A percentile compares a stretch with the other conserved stretches of the same genome.
Conservation (phyloP, 2,888 invertebrate species). For the Drosophila ezoana region DNA sequence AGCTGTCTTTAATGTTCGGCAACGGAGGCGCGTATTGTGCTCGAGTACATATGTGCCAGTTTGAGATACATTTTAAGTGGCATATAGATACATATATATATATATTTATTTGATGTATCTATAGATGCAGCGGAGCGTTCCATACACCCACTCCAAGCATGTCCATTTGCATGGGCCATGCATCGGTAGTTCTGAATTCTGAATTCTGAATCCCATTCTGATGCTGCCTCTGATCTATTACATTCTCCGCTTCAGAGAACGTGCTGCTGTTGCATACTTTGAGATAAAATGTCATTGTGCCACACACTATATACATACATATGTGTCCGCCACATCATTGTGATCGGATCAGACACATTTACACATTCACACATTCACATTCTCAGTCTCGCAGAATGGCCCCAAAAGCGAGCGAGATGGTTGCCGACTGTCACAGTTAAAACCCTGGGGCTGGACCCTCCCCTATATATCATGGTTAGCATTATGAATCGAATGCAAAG, state of each 20-base stretch:
- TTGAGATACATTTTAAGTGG: slow-evolving; percentile 12
- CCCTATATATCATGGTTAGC: slow-evolving; percentile 25
- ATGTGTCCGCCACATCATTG: slow-evolving; percentile 34
- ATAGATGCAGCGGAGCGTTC: slow-evolving; percentile 60
- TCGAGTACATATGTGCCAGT: slow-evolving; percentile 29
- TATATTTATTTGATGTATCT: slow-evolving; percentile 16
- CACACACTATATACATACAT: slow-evolving; percentile 57
- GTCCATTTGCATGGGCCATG: slow-evolving; percentile 66
- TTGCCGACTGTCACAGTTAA: slow-evolving; percentile 1
- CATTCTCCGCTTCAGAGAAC: slow-evolving; percentile 78
- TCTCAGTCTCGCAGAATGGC: slow-evolving; percentile 46
- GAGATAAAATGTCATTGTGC: slow-evolving; percentile 81
- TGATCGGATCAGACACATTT: slow-evolving; percentile 63
- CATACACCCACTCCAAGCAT: slow-evolving; percentile 37
- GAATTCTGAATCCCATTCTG: slow-evolving; percentile 57
- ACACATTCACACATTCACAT: slow-evolving; percentile 45
- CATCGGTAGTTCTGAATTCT: slow-evolving; percentile 63
- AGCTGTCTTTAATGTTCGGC: slow-evolving; percentile 69
- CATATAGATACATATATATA: neutral
- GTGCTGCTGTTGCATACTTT: slow-evolving; percentile 79
- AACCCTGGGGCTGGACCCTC: slow-evolving; percentile 3
- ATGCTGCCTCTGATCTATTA: slow-evolving; percentile 72
- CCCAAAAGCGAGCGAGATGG: neutral
- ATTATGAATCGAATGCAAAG: slow-evolving; percentile 35
- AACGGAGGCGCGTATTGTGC: slow-evolving; percentile 39